A percentile compares a stretch with the other conserved stretches of the same genome.
Conservation (phyloP, 2,888 invertebrate genomes). For the Dastarcus helophoroides region DNA sequence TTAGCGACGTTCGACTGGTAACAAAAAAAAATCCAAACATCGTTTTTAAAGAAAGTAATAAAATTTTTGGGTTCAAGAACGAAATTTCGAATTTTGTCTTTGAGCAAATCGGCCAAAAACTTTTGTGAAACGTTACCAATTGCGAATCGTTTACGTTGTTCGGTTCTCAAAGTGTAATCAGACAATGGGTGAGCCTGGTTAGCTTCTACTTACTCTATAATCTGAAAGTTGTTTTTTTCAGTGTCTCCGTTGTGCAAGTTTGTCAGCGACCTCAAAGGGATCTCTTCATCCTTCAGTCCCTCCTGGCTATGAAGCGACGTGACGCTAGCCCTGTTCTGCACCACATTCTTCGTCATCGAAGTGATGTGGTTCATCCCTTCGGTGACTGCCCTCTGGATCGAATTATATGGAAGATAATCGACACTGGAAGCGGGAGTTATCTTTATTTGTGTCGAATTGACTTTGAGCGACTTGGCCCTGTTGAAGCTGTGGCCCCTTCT, state of each 20-base stretch:
- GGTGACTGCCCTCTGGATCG: slow-evolving; percentile 43
- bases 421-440: slow-evolving; percentile 36
- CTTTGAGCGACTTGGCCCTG: slow-evolving; percentile 46
- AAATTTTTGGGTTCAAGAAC: too few relatives aligned
- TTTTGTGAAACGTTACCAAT: too few relatives aligned
- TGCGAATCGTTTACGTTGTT: too few relatives aligned
- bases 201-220: slow-evolving; percentile 63
- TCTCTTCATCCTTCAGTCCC: slow-evolving; percentile 48
- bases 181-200: too few relatives aligned
- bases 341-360: slow-evolving; percentile 27
- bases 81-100: too few relatives aligned
- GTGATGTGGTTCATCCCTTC: slow-evolving; percentile 48
- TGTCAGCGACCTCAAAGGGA: slow-evolving; percentile 61
- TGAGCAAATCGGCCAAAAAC: too few relatives aligned
- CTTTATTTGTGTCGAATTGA: slow-evolving; percentile 42
- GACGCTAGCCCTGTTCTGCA: slow-evolving; percentile 31
- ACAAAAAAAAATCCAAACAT: too few relatives aligned
- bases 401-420: slow-evolving; percentile 48
- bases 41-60: too few relatives aligned
- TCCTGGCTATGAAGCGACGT: slow-evolving; percentile 30
- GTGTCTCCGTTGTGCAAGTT: slow-evolving; percentile 55
- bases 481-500: slow-evolving; percentile 57
- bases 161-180: too few relatives aligned
- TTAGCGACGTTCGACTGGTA: too few relatives aligned
- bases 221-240: slow-evolving; percentile 56